Conservation (phyloP, 2,113 vertebrate genomes). For the Podarcis cretensis region DNA sequence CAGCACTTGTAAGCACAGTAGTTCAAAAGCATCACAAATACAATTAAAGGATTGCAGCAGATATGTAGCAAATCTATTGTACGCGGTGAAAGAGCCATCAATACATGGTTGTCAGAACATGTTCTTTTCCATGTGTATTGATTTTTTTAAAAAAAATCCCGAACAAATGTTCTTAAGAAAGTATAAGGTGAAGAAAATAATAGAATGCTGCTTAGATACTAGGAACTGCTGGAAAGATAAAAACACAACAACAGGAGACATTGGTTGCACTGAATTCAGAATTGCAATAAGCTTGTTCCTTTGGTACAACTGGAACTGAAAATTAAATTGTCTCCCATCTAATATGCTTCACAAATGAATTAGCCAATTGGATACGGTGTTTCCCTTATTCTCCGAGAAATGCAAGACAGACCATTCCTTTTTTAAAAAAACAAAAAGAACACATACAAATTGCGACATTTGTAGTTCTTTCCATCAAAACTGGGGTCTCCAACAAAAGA, state of each 20-base stretch:
- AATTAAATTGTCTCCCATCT: background rate
- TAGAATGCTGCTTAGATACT: background rate
- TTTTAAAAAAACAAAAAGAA: background rate
- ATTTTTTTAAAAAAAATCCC: background rate
- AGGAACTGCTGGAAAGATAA: slow-evolving; percentile 11
- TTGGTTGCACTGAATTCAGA: background rate
- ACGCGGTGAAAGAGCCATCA: background rate
- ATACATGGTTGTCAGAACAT: slow-evolving; percentile 1
- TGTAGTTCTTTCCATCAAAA: background rate
- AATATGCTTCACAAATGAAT: background rate
- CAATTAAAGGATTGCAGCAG: background rate
- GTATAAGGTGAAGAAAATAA: background rate
- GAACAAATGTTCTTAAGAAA: background rate
- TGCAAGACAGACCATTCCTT: background rate
- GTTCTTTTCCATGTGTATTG: background rate
- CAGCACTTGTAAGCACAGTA: background rate
- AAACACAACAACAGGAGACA: background rate
- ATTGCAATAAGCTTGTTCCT: background rate
- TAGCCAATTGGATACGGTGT: background rate
- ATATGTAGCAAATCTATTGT: background rate
- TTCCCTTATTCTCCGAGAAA: background rate
- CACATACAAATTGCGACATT: too few species aligned
- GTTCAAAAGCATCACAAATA: background rate
- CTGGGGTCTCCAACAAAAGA: too few species aligned
- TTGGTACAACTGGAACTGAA: background rate